Percentiles rank a stretch among this genome's conserved stretches.
Conservation (phyloP, 2,797 vertebrate genomes). For the Ceryle rudis region DNA sequence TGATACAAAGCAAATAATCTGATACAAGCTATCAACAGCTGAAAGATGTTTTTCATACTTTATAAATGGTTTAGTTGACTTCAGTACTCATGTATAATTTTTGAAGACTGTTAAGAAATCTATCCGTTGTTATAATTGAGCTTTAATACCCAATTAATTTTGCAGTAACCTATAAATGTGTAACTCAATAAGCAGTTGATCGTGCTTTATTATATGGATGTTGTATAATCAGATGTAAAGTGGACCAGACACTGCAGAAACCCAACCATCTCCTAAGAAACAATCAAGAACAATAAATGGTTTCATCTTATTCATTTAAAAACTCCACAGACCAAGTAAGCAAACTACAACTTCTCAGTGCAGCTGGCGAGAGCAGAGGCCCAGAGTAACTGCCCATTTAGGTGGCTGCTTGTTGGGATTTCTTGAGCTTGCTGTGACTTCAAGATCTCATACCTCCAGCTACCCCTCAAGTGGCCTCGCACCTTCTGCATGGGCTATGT, state of each 20-base stretch:
- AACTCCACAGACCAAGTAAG: neutral
- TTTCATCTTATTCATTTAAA: neutral
- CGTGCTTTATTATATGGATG: neutral
- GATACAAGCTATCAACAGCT: neutral
- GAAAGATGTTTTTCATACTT: neutral
- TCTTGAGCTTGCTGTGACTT: neutral
- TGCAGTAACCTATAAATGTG: neutral
- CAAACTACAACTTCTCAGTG: neutral
- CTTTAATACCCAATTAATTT: neutral
- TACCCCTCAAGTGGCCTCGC: neutral
- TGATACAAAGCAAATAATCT: neutral
- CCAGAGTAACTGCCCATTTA: rapidly evolving
- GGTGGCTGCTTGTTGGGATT: neutral
- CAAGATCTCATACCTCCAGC: neutral
- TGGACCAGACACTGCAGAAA: slow-evolving; percentile 4
- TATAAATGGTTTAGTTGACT: neutral
- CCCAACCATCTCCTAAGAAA: neutral
- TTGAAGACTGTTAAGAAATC: neutral
- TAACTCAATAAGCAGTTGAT: neutral
- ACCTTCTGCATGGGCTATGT: rapidly evolving
- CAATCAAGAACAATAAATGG: neutral
- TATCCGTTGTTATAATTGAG: neutral
- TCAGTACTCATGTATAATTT: neutral
- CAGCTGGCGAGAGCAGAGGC: neutral
- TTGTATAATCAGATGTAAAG: slow-evolving; percentile 5